These are phyloP conservation scores for Camelus bactrianus DNA, from an alignment of 2,113 vertebrate genomes.

Conservation along the genomic window DNA sequence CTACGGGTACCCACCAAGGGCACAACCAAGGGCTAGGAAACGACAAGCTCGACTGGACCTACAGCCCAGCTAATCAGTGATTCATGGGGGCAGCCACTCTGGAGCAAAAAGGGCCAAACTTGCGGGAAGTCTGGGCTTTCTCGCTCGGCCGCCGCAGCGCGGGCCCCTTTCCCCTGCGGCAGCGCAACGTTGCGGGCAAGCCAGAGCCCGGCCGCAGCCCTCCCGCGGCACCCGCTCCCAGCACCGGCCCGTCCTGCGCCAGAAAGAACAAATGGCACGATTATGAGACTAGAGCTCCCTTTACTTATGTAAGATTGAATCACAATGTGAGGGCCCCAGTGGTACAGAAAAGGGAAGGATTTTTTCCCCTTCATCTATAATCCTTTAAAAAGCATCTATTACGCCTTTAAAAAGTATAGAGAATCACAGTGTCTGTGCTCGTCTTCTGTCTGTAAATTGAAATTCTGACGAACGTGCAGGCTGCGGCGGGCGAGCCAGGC, in stretches of 20 bases:
- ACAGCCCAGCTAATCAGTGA: background rate
- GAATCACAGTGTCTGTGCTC: background rate
- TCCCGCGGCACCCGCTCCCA: background rate
- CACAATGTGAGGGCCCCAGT: background rate
- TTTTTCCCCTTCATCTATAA: background rate
- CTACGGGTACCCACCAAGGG: background rate
- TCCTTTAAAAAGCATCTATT: background rate
- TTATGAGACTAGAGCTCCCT: background rate
- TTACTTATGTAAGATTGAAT: background rate
- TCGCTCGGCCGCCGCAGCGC: fast-evolving
- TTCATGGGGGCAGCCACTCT: background rate
- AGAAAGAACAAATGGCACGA: background rate
- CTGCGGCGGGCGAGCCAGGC: fast-evolving
- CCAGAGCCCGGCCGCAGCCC: background rate
- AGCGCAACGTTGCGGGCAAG: background rate
- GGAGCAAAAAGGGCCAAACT: background rate
- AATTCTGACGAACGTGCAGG: background rate
- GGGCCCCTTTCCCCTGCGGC: background rate
- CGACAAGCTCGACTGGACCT: background rate
- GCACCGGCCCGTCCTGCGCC: background rate
- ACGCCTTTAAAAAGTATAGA: background rate
- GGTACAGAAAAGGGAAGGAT: background rate
- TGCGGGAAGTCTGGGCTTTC: background rate
- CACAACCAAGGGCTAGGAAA: background rate
- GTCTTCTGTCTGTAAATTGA: background rate